Conservation (phyloP, 2,888 invertebrate species). For the Tenthredo amoena region DNA sequence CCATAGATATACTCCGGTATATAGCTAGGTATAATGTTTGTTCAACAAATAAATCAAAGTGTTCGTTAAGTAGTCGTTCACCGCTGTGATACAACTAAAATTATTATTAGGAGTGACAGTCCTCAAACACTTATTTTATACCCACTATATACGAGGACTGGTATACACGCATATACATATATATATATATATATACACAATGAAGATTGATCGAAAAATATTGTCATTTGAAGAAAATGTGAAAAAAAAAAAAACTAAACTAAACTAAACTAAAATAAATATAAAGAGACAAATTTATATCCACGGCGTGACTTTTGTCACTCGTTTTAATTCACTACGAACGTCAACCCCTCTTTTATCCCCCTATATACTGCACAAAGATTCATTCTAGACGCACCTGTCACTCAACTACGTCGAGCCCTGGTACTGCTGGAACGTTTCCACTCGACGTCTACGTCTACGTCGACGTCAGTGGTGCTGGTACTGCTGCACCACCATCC, state of each 20-base stretch:
- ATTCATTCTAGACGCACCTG: slow-evolving; percentile 42
- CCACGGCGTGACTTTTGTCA: neutral
- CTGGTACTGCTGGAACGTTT: neutral
- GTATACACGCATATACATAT: too few relatives aligned
- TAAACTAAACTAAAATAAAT: too few relatives aligned
- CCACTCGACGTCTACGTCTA: slow-evolving; percentile 19
- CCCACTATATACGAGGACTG: neutral
- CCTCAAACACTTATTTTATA: slow-evolving; percentile 7
- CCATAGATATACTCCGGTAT: neutral
- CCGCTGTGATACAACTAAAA: slow-evolving; percentile 37
- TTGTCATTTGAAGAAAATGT: neutral
- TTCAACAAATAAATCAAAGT: slow-evolving; percentile 33
- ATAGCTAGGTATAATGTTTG: neutral
- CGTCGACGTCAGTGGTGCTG: neutral
- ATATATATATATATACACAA: neutral
- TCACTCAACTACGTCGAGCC: slow-evolving; percentile 25
- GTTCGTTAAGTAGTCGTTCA: slow-evolving; percentile 15
- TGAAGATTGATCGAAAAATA: neutral
- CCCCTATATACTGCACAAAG: neutral
- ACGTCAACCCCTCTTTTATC: neutral
- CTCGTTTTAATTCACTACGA: neutral
- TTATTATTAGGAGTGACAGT: slow-evolving; percentile 43
- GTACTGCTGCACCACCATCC: neutral
- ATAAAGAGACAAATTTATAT: neutral
- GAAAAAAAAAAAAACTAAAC: too few relatives aligned